Conservation (phyloP, 2,113 vertebrate genomes). For the Hymenochirus boettgeri region DNA sequence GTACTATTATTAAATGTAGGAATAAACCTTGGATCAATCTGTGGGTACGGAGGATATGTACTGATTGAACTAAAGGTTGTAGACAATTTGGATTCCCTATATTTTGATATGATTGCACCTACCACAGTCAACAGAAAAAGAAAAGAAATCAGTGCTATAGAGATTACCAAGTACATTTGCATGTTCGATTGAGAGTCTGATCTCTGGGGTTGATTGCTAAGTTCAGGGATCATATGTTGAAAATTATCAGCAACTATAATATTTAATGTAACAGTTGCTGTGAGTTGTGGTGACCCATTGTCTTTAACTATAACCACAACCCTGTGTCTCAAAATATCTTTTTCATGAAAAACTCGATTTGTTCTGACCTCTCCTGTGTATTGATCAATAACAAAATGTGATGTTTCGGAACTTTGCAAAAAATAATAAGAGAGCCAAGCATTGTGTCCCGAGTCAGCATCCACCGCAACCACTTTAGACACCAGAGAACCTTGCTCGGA, state of each 20-base stretch:
- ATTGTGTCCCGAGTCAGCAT: constrained; percentile 63
- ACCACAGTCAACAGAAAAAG: constrained; percentile 48
- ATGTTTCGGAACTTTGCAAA: constrained; percentile 54
- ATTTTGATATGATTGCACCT: constrained; percentile 49
- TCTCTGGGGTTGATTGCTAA: constrained; percentile 23
- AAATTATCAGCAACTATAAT: constrained; percentile 50
- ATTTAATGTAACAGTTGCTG: constrained; percentile 1
- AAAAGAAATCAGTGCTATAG: constrained; percentile 47
- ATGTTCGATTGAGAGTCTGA: constrained; percentile 18
- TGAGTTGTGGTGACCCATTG: constrained; percentile 31
- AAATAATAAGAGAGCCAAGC: too few relatives aligned
- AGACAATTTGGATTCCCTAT: constrained; percentile 62
- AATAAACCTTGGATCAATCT: constrained; percentile 46
- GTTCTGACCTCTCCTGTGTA: constrained; percentile 50
- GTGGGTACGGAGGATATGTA: neutral
- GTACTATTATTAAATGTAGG: constrained; percentile 48
- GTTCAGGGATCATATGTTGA: constrained; percentile 43
- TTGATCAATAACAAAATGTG: constrained; percentile 50
- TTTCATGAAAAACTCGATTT: constrained; percentile 65
- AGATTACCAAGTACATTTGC: constrained; percentile 50
- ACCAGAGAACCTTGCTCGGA: constrained; percentile 57
- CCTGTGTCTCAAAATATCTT: constrained; percentile 65
- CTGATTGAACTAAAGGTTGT: constrained; percentile 40
- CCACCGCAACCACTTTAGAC: constrained; percentile 60
- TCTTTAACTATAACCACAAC: constrained; percentile 71